These are phyloP conservation scores for Thereva nobilitata DNA, from an alignment of 2,888 invertebrate species.

Conservation along the genomic window DNA sequence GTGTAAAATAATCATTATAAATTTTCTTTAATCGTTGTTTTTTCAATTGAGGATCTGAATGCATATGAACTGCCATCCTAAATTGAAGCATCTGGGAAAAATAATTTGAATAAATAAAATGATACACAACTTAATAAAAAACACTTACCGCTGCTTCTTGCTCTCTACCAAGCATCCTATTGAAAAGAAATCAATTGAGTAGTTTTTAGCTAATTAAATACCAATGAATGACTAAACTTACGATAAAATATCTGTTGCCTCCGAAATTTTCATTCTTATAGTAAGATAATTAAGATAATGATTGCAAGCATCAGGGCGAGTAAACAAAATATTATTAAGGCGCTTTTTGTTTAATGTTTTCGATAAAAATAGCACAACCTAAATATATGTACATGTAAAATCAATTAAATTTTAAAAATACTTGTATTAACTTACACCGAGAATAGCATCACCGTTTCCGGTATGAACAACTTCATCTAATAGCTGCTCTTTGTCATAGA, in stretches of 20 bases:
- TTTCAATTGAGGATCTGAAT: slow-evolving; percentile 54
- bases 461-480: slow-evolving; percentile 71
- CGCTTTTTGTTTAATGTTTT: slow-evolving; percentile 73
- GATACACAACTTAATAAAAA: not conserved
- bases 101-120: not conserved
- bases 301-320: slow-evolving; percentile 71
- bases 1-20: slow-evolving; percentile 61
- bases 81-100: slow-evolving; percentile 57
- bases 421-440: slow-evolving; percentile 46
- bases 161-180: slow-evolving; percentile 69
- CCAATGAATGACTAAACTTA: slow-evolving; percentile 55
- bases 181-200: slow-evolving; percentile 6
- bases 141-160: slow-evolving; percentile 69
- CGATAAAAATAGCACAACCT: slow-evolving; percentile 76
- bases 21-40: slow-evolving; percentile 59
- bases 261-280: slow-evolving; percentile 67
- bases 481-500: slow-evolving; percentile 72
- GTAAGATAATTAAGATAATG: slow-evolving; percentile 77
- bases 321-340: slow-evolving; percentile 70
- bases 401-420: slow-evolving; percentile 4
- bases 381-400: slow-evolving; percentile 44
- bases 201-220: not conserved
- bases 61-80: slow-evolving; percentile 50
- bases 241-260: slow-evolving; percentile 75
- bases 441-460: slow-evolving; percentile 78